phyloP scores from a whole-genome alignment of 2,888 invertebrate genomes.

The Chymomyza amoena region DNA sequence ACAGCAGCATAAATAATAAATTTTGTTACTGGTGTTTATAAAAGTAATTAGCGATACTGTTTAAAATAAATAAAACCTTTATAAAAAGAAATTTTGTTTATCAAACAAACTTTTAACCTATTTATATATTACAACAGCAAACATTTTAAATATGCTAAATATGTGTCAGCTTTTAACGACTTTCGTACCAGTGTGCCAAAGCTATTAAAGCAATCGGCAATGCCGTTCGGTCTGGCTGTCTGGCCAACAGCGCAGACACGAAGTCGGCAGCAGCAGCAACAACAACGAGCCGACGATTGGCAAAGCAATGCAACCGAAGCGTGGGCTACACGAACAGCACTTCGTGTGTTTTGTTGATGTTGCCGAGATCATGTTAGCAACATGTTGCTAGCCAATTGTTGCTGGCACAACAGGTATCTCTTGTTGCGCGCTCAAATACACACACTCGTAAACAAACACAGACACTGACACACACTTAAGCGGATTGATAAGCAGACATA shows the following conservation, averaged over 20 bases:
- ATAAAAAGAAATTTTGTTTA: no score
- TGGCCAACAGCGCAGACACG: constrained; percentile 9
- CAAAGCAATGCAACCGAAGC: constrained; percentile 16
- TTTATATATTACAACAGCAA: not conserved
- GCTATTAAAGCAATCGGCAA: not conserved
- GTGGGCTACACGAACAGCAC: constrained; percentile 12
- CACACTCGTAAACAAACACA: not conserved
- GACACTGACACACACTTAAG: not conserved
- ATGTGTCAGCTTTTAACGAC: not conserved
- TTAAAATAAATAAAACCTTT: no score
- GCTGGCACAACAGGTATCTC: constrained; percentile 42
- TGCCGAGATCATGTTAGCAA: constrained; percentile 7
- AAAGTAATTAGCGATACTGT: no score
- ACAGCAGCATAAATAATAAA: not conserved
- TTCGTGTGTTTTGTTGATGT: constrained; percentile 14
- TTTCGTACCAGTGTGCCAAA: not conserved
- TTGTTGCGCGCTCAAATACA: constrained; percentile 21
- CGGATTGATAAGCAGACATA: constrained; percentile 8
- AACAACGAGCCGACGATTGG: constrained; percentile 10
- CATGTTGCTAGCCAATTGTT: constrained; percentile 31
- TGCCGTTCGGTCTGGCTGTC: not conserved
- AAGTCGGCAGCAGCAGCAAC: constrained; percentile 15
- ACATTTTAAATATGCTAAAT: not conserved
- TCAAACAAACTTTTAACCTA: no score
- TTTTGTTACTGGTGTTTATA: no score